phyloP scores from a whole-genome alignment of 2,797 vertebrate species.

The Eulemur albifrons region DNA sequence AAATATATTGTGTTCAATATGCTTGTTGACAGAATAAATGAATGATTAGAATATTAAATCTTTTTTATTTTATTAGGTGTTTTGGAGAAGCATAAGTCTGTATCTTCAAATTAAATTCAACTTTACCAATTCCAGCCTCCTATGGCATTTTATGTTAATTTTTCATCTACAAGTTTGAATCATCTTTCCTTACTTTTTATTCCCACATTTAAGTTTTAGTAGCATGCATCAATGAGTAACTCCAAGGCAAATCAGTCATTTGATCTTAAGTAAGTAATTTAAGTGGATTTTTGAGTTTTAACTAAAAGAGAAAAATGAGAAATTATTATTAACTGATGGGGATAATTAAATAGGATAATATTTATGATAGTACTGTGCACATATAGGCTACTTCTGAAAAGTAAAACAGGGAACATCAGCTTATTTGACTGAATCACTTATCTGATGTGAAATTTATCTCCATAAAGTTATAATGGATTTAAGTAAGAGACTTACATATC shows the following conservation, averaged over 20 bases:
- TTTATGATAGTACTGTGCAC: background rate
- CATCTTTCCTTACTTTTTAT: background rate
- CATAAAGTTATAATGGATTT: background rate
- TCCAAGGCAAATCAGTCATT: background rate
- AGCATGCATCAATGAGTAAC: background rate
- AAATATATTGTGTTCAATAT: background rate
- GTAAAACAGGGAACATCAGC: background rate
- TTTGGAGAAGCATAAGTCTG: background rate
- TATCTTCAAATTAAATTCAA: background rate
- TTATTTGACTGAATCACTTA: background rate
- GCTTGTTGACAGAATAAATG: background rate
- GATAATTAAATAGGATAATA: background rate
- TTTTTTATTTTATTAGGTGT: background rate
- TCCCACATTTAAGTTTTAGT: background rate
- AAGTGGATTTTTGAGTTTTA: background rate
- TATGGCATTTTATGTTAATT: background rate
- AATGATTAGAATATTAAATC: background rate
- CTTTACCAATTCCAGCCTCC: background rate
- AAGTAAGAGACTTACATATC: background rate
- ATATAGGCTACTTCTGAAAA: background rate
- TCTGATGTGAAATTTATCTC: background rate
- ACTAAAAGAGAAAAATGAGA: background rate
- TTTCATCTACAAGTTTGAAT: background rate
- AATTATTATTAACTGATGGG: background rate
- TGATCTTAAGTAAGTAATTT: background rate